Conservation (phyloP, 37 sponge, comb jelly and placozoan species). For the Mnemiopsis leidyi region DNA sequence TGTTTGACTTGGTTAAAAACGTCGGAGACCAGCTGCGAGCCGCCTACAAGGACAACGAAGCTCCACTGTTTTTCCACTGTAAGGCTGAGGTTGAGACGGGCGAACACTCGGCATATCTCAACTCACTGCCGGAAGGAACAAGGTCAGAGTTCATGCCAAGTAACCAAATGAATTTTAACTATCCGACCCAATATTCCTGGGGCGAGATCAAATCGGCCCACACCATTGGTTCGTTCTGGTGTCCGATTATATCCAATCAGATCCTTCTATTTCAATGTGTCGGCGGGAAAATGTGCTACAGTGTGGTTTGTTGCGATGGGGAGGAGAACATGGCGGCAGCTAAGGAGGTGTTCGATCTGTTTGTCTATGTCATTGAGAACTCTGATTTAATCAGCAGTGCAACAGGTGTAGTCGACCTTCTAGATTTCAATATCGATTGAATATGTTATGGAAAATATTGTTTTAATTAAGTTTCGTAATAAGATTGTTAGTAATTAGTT, state of each 20-base stretch:
- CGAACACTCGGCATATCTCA: background rate
- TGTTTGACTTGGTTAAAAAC: background rate
- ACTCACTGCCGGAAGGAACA: background rate
- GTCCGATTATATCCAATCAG: background rate
- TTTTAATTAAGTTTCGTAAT: background rate
- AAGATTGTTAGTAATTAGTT: background rate
- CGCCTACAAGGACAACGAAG: background rate
- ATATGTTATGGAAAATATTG: background rate
- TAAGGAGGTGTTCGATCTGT: slow-evolving; percentile 24
- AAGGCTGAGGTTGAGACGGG: background rate
- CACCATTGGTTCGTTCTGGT: background rate
- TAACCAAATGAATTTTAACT: background rate
- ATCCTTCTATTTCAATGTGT: background rate
- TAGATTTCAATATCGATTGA: slow-evolving; percentile 1
- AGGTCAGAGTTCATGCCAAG: background rate
- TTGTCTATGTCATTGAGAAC: background rate
- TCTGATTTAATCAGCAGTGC: background rate
- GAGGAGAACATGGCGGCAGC: background rate
- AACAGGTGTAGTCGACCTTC: background rate
- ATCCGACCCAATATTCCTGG: background rate
- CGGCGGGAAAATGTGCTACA: background rate
- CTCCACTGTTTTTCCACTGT: background rate
- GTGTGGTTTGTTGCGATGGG: background rate
- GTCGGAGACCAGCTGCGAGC: background rate
- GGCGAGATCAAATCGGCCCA: background rate